Conservation (phyloP, 2,113 vertebrate genomes). For the western clawed frog (Xenopus tropicalis) region DNA sequence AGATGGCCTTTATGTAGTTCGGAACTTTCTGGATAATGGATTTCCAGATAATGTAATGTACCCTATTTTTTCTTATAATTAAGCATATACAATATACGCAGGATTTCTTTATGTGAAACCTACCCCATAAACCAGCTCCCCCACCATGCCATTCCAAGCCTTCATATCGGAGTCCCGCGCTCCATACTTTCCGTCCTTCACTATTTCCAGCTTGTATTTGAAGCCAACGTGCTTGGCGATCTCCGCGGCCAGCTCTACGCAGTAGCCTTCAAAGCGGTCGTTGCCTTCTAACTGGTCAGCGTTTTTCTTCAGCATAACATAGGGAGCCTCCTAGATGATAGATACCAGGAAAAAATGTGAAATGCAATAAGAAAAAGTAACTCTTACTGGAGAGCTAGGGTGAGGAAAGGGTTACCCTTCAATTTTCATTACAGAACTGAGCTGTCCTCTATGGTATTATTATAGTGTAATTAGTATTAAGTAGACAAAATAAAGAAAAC, state of each 20-base stretch:
- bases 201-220: slow-evolving; percentile 90
- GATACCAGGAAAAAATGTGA: slow-evolving; percentile 1
- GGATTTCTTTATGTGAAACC: slow-evolving; percentile 52
- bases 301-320: slow-evolving; percentile 97
- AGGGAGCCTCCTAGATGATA: slow-evolving; percentile 84
- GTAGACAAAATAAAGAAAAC: too few relatives aligned
- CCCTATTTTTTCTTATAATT: too few relatives aligned
- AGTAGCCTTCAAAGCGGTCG: slow-evolving; percentile 94
- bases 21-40: too few relatives aligned
- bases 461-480: too few relatives aligned
- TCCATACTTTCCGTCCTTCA: slow-evolving; percentile 92
- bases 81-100: too few relatives aligned
- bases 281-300: slow-evolving; percentile 89
- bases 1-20: too few relatives aligned
- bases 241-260: slow-evolving; percentile 92
- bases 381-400: too few relatives aligned
- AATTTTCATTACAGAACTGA: too few relatives aligned
- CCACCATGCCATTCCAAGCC: slow-evolving; percentile 98
- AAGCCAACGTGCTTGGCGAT: slow-evolving; percentile 96
- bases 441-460: too few relatives aligned
- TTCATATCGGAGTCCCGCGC: slow-evolving; percentile 89
- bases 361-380: background rate
- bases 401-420: too few relatives aligned
- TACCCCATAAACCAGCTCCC: slow-evolving; percentile 94
- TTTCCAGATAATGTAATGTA: too few relatives aligned